Evolutionary conservation across 2,113 vertebrate species (phyloP).

Genomic region (Lepisosteus osseus): DNA sequence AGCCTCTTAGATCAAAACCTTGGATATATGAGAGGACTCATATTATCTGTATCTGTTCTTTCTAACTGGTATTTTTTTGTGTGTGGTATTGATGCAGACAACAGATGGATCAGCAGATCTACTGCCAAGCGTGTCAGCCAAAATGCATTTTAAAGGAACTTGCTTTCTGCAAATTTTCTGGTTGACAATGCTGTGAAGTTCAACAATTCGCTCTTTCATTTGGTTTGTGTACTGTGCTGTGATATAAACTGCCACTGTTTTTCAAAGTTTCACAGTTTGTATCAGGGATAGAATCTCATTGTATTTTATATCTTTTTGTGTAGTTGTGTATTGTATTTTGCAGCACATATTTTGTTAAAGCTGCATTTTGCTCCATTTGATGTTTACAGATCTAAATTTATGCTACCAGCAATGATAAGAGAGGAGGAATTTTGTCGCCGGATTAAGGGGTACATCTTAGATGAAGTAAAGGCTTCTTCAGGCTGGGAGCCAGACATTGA

Average conservation of each 20-base stretch:
- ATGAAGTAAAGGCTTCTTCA: too few relatives aligned
- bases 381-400: neutral
- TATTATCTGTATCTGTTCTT: conserved; percentile 1
- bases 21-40: neutral
- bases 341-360: neutral
- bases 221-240: neutral
- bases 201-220: neutral
- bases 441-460: too few relatives aligned
- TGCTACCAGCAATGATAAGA: neutral
- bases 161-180: conserved; percentile 1
- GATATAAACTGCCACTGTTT: conserved; percentile 14
- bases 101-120: conserved; percentile 2
- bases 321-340: conserved; percentile 6
- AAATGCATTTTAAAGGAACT: conserved; percentile 16
- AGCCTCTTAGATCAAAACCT: neutral
- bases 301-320: conserved; percentile 6
- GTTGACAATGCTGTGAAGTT: neutral
- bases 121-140: conserved; percentile 28
- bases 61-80: conserved; percentile 6
- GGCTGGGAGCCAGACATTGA: too few relatives aligned
- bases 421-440: too few relatives aligned
- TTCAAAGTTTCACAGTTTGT: conserved; percentile 12
- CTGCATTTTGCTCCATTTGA: neutral
- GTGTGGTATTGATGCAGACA: neutral
- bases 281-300: conserved; percentile 4